Evolutionary conservation across 2,113 vertebrate species (phyloP), one percentile per base, ranked within the genome.

Genomic region (Phyllopteryx taeniolatus): DNA sequence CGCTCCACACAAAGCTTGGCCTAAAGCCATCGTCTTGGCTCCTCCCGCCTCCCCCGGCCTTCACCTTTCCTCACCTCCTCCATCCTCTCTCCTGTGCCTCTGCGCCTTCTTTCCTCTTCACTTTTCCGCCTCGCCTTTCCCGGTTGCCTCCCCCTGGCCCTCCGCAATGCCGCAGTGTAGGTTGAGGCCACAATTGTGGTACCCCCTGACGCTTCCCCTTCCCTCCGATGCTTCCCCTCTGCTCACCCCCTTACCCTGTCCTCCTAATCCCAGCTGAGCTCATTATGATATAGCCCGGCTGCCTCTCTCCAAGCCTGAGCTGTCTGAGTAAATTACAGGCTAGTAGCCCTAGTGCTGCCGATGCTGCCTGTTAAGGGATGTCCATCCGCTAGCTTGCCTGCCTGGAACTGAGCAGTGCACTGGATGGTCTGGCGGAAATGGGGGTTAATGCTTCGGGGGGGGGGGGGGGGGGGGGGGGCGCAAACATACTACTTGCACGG

Each of bases 261-360:
- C 97, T 98, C 94, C 96, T 98, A 99, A 98, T 99, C 97, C 97
- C 97, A 98, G 94, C 93, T 98, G 97, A 98, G 96, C 97, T 98
- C 97, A 98, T 98, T 99, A 99, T 95, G 95, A 96, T 97, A 94
- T 96, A 96, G 96, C 95, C 96, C 93, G 94, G 93, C 95, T 97
- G 96, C 96, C 95, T 93, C 94, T 95, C 94, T 97, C 95, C 92
- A 94, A 98, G 96, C 94, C 94, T 93, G 95, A 96, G 95, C 96
- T 98, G 96, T 98, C 96, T 94, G 94, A 96, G 95, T 96, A 98
- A 98, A 99, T 99, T 99, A 99, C 95, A 94, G 94, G 93, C 95
- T 94, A 96, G 95, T 94, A 96, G 94, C 87, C 85, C 83, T 74
- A 67, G 87, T 87, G 81, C 88, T 80, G 87, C 87, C 74, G 75